Evolutionary conservation across 1,140 invertebrate species (phyloP), one percentile per base, ranked within the genome.

Genomic region (Elymnias hypermnestra): DNA sequence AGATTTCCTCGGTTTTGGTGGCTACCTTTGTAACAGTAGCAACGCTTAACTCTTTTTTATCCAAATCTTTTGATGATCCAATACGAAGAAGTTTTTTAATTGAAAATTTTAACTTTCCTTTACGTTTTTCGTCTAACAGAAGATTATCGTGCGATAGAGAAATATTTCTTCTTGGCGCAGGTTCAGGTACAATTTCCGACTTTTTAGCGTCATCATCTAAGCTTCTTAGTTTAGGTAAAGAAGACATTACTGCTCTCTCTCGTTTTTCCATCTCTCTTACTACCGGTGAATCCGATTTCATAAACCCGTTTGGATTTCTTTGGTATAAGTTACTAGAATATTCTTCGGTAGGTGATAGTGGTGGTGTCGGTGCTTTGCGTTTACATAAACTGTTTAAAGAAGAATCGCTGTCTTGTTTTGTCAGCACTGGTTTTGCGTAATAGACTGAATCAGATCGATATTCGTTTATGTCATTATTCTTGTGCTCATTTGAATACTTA

Each of bases 31-130:
- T 59, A 2, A 82, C 55, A 3, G 75, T 58, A 3, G 83, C 59
- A 1, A 87, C 60, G 45, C 70, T 84, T 5, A 87, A 29, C 44
- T 87, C 86, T 33, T 87, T 87, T 57, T 90, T 88, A 46, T 90
- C 88, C 29, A 91, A 83, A 35, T 92, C 91, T 60, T 92, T 92
- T 15, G 89, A 91, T 1, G 88, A 89, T 2, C 93, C 93, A 81
- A 95, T 92, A 26, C 94, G 87, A 4, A 96, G 71, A 22, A 96
- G 90, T 60, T 95, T 95, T 60, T 94, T 93, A n/a, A 96, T 86
- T 0, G 93, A 95, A 60, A 94, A 94, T 49, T 92, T 90, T 1
- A 88, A 74, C 58, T 91, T 90, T 7, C 91, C 92, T 87, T 92
- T 92, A 35, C 90, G 91, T 78, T 91, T 91, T 44, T 92, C 89